These are phyloP conservation scores for Frankliniella intonsa DNA, from an alignment of 2,888 invertebrate species.

Conservation along the genomic window DNA sequence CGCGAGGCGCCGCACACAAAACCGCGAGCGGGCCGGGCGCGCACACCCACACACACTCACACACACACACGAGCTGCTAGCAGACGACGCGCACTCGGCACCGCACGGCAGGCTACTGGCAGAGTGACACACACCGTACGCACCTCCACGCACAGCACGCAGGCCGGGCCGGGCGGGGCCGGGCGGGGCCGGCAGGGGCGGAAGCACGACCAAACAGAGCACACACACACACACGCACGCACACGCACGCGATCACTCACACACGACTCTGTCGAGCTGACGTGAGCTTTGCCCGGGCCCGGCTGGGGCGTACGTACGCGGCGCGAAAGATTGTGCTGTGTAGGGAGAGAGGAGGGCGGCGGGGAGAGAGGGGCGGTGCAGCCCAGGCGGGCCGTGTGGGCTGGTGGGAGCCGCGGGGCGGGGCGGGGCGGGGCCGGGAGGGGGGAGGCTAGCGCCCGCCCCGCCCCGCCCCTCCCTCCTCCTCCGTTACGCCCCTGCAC, in stretches of 20 bases:
- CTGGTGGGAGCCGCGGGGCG: background rate
- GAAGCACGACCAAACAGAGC: background rate
- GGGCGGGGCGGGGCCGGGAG: background rate
- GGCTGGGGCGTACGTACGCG: too few relatives aligned
- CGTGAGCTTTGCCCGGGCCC: too few relatives aligned
- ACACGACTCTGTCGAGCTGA: background rate
- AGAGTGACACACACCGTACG: too few relatives aligned
- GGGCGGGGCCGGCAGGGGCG: too few relatives aligned
- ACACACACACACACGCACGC: background rate
- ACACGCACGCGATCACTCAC: background rate
- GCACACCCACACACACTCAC: background rate
- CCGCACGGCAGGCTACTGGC: too few relatives aligned
- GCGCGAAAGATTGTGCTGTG: too few relatives aligned
- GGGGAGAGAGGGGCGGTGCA: background rate
- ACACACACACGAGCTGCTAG: background rate
- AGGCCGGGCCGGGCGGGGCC: too few relatives aligned
- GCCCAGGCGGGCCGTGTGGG: background rate
- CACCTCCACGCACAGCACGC: too few relatives aligned
- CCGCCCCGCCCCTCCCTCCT: too few relatives aligned
- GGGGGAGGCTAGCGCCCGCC: too few relatives aligned
- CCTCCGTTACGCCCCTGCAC: background rate
- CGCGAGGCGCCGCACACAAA: background rate
- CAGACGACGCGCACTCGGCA: too few relatives aligned
- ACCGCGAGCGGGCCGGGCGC: background rate
- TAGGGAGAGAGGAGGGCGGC: background rate